Evolutionary conservation across 2,797 vertebrate species (phyloP), one percentile per base, ranked within the genome.

Genomic region (Hyperoplus lanceolatus): DNA sequence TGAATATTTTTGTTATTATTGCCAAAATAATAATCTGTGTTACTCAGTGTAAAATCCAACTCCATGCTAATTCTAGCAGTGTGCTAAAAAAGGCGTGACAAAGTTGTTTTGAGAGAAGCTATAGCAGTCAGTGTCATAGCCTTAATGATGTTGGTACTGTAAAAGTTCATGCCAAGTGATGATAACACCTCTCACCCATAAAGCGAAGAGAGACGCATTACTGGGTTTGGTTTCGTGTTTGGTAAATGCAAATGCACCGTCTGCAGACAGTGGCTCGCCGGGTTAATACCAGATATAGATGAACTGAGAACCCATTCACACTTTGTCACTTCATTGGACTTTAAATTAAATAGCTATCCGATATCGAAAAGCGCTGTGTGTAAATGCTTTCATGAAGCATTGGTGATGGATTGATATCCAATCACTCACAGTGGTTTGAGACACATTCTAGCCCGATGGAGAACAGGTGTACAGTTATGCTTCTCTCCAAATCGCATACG

Each of bases 321-420:
- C 60, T 36, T 11, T 18, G 42, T 9, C 1, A 3, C 43, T 41
- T 43, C 29, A 29, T 29, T 18, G 3, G 41, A 16, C 57, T 12
- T 29, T 29, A 29, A 42, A 42, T 42, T 10, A 10, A 9, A 58
- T 12, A n/a, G 39, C 16, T 58, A 39, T 36, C 21, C 14, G 48
- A 50, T 16, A 14, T 55, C 0, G 7, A 55, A 15, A 5, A 29
- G 29, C 29, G 29, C 29, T 29, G 29, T 29, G 29, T 29, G 55
- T 39, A n/a, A 64, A 63, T 38, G 29, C 61, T 21, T 46, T 42
- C 12, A 61, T 21, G 6, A 61, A 21, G 59, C 43, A 61, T 61
- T 46, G 41, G 14, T 21, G 42, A 46, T 0, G 41, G 41, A 13
- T n/a, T n/a, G 0, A 58, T 16, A 58, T 18, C 16, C 16, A 11